These are phyloP conservation scores for Cetoscarus ocellatus DNA, from an alignment of 2,797 vertebrate genomes.

Conservation along the genomic window DNA sequence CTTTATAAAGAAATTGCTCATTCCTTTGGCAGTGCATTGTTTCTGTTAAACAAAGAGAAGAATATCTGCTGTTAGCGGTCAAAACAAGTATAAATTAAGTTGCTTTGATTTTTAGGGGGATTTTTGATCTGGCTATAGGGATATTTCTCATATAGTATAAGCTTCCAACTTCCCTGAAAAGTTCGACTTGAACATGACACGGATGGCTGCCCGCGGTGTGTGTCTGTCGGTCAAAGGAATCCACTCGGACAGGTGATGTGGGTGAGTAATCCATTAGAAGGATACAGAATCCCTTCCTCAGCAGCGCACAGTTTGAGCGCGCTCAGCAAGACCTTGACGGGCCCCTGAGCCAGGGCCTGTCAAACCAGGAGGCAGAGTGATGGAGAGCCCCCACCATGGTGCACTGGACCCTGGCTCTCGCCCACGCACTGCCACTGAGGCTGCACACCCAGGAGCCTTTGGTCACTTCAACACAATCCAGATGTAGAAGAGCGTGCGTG, in stretches of 20 bases:
- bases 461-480: slow-evolving; percentile 82
- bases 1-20: slow-evolving; percentile 45
- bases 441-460: slow-evolving; percentile 74
- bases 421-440: slow-evolving; percentile 79
- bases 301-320: slow-evolving; percentile 79
- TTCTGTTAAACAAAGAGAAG: slow-evolving; percentile 18
- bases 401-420: slow-evolving; percentile 82
- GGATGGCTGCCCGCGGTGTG: slow-evolving; percentile 38
- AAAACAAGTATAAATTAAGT: not conserved
- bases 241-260: slow-evolving; percentile 84
- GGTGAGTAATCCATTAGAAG: slow-evolving; percentile 86
- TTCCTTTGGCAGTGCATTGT: slow-evolving; percentile 10
- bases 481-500: slow-evolving; percentile 73
- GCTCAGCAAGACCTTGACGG: slow-evolving; percentile 78
- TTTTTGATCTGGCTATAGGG: slow-evolving; percentile 1
- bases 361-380: slow-evolving; percentile 84
- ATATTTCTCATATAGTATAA: not conserved
- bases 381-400: slow-evolving; percentile 86
- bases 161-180: slow-evolving; percentile 21
- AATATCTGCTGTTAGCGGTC: slow-evolving; percentile 13
- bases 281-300: slow-evolving; percentile 85
- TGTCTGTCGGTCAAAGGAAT: slow-evolving; percentile 82
- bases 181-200: not conserved
- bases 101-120: not conserved
- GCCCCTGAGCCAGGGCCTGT: slow-evolving; percentile 83